Conservation (phyloP, 1,140 invertebrate species). For the Macrosteles quadrilineatus region DNA sequence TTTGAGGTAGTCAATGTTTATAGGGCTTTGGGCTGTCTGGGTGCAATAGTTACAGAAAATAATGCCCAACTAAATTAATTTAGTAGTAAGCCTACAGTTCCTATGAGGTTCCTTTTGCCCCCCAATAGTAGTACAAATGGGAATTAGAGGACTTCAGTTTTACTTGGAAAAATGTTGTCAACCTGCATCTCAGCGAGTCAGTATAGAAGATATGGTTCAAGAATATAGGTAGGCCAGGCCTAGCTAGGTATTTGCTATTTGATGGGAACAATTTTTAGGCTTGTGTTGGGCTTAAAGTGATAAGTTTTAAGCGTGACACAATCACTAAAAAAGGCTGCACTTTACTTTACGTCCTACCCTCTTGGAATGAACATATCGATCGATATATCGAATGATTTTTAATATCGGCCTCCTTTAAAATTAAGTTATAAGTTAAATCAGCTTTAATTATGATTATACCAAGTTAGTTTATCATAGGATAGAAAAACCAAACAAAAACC, state of each 20-base stretch:
- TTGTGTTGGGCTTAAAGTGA: background rate
- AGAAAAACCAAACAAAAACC: too few relatives aligned
- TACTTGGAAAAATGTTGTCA: slow-evolving; percentile 7
- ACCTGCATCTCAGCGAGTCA: background rate
- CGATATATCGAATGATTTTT: background rate
- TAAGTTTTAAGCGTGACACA: background rate
- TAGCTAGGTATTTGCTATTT: background rate
- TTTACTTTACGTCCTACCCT: background rate
- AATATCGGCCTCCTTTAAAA: too few relatives aligned
- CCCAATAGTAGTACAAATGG: slow-evolving; percentile 1
- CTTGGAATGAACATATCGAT: background rate
- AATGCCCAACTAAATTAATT: too few relatives aligned
- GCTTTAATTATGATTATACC: too few relatives aligned
- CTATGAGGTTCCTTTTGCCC: too few relatives aligned
- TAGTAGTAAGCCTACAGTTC: too few relatives aligned
- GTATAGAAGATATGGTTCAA: background rate
- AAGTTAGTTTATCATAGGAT: too few relatives aligned
- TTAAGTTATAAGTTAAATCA: too few relatives aligned
- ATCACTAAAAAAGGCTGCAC: background rate
- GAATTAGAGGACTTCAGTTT: background rate
- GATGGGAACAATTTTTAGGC: background rate
- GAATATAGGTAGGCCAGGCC: background rate
- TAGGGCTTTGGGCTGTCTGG: too few relatives aligned
- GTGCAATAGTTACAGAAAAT: too few relatives aligned
- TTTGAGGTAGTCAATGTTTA: too few relatives aligned